Base-by-base conservation (phyloP, 2,113 vertebrate genomes). In the Oryzias woworae region DNA sequence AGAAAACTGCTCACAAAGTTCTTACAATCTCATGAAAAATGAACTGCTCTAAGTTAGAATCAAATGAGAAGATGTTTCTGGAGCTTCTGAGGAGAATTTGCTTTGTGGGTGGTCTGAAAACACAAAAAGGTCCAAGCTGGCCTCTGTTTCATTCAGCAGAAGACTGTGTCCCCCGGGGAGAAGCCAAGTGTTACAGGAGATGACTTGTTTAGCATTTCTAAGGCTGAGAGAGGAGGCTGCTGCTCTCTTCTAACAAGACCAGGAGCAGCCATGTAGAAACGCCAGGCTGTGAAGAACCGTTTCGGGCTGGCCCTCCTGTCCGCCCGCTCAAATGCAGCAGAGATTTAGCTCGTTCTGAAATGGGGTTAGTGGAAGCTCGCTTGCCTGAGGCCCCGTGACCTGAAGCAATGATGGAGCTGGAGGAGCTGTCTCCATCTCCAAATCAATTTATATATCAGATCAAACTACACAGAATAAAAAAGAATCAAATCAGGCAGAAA, bases 21-120 rank as follows among this genome's bases (percentile, higher is more conserved):
- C 26, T 47, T 45, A 28, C 17, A 69, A 65, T 53, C 24, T 62
- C 57, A 78, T 8, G 22, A 49, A 42, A 60, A 15, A 66, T 14
- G 47, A 48, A 47, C 22, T 18, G 14, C 47, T 47, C 49, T 45
- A 48, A 59, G 59, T 12, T 45, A 54, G 50, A 7, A 58, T 41
- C 16, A 42, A 53, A 12, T 8, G 20, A 22, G 5, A 3, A 41
- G 13, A 17, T 17, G 22, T 16, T 18, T 50, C 48, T 67, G 26
- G 57, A 57, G 77, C 24, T n/a, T 23, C 52, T 5, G 3, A 49
- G 42, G n/a, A 48, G 47, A 10, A 17, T 48, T 18, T 50, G 73
- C 69, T 47, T 67, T 79, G 78, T 89, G 91, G 91, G 91, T 91
- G 91, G 91, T 91, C 91, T 76, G 1, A 71, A 62, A 81, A 63